Evolutionary conservation across 2,888 invertebrate genomes (phyloP), one percentile per base, ranked within the genome.

Genomic region (Tiliacea citrago): DNA sequence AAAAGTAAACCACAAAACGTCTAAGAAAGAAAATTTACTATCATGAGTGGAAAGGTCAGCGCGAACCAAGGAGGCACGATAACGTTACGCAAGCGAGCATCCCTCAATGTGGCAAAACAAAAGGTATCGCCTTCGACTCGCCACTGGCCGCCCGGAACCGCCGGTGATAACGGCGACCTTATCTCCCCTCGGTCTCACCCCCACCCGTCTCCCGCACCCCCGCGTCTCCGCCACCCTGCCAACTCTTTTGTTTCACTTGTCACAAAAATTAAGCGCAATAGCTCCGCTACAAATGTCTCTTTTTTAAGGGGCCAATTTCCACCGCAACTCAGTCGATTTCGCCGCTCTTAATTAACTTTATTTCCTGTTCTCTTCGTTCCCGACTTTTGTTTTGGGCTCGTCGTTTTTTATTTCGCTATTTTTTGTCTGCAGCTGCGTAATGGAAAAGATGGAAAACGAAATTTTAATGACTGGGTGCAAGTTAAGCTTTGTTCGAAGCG

Each of bases 171-270:
- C 94, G 90, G 92, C 91, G 88, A 89, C 94, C 95, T 96, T 96
- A 96, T 96, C 96, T 96, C 91, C 93, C 93, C 94, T 83, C 60
- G 61, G 68, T 53, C 73, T 80, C 83, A 79, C 69, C 89, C 83
- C 72, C 73, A 72, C 81, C 78, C 66, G 73, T 73, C 76, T 82
- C 88, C 87, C 87, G 84, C 87, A 84, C 86, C 90, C 91, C 90
- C 90, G 84, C 88, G 84, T 87, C 91, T 90, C 90, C 89, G 78
- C 91, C 92, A 91, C 92, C 92, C 93, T 86, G 91, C 93, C 94
- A 96, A 96, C 96, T 96, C 96, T 96, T 95, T 96, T 96, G 96
- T 96, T 96, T 96, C 95, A 95, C 96, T 96, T 96, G 96, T 96
- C 96, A 95, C 96, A 96, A 96, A 96, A 96, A 96, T 96, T 96